Evolutionary conservation across 2,888 invertebrate genomes (phyloP), one percentile per base, ranked within the genome.

Genomic region (Maniola hyperantus): DNA sequence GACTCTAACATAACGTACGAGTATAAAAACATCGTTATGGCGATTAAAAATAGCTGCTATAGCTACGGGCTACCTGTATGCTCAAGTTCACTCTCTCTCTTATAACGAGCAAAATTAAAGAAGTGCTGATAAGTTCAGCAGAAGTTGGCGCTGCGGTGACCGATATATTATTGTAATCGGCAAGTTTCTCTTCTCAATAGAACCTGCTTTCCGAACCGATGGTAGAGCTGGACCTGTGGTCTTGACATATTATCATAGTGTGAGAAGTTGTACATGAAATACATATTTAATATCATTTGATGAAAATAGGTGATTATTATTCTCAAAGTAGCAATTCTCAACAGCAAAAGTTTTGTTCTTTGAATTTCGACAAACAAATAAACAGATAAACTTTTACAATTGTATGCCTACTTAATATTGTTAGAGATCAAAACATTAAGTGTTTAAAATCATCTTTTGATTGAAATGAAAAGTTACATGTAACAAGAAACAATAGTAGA

Each of bases 21-120:
- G 33, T n/a, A 59, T 68, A 54, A 55, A 65, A 63, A 69, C 55
- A 46, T 64, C 59, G 18, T 59, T 50, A 48, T 18, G 34, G 20
- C 18, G 26, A 51, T n/a, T 53, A 42, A 42, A 53, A 53, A 57
- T 57, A 57, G 5, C 36, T 55, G 15, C 26, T n/a, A n/a, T n/a
- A n/a, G n/a, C n/a, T 58, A n/a, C 26, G 26, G 26, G 1, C 26
- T 26, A 26, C 26, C 26, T 26, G 26, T 26, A n/a, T n/a, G n/a
- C n/a, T n/a, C n/a, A n/a, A n/a, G n/a, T n/a, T n/a, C n/a, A n/a
- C n/a, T n/a, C n/a, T n/a, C n/a, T n/a, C n/a, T n/a, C n/a, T n/a
- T n/a, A n/a, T n/a, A n/a, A n/a, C n/a, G n/a, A n/a, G n/a, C n/a
- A n/a, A n/a, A n/a, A n/a, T n/a, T n/a, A n/a, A n/a, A n/a, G n/a